phyloP scores from a whole-genome alignment of 53 echinoderm and acorn worm species.

The Henricia sp. region DNA sequence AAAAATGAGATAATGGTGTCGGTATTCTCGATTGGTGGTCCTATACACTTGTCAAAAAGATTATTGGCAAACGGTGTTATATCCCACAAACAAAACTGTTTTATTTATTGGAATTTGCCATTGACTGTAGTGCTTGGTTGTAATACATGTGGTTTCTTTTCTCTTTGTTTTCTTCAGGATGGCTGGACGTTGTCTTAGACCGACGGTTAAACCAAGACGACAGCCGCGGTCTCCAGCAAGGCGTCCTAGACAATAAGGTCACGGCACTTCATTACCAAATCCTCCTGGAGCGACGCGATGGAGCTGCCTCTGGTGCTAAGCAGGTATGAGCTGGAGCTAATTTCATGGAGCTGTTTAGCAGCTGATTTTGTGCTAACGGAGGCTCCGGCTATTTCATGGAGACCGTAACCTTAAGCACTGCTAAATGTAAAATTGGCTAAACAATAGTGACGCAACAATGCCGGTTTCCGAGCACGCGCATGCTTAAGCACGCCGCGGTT shows the following conservation, averaged over 20 bases:
- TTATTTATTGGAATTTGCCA: too few relatives aligned
- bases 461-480: not conserved
- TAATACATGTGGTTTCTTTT: too few relatives aligned
- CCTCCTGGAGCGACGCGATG: conserved; percentile 75
- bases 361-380: conserved; percentile 62
- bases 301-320: conserved; percentile 10
- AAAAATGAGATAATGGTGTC: too few relatives aligned
- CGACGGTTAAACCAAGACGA: conserved; percentile 96
- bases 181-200: conserved; percentile 94
- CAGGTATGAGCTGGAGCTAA: conserved; percentile 80
- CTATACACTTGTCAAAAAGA: too few relatives aligned
- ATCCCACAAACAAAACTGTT: too few relatives aligned
- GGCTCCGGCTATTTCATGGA: not conserved
- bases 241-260: conserved; percentile 90
- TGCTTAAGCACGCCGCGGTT: too few relatives aligned
- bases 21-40: too few relatives aligned
- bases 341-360: conserved; percentile 68
- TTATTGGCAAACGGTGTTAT: too few relatives aligned
- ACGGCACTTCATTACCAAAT: conserved; percentile 79
- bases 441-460: not conserved
- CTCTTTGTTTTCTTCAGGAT: conserved; percentile 62
- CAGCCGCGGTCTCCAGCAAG: conserved; percentile 91
- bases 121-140: too few relatives aligned
- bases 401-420: not conserved
- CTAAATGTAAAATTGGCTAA: not conserved